Percentiles rank a stretch among this genome's conserved stretches.
These are phyloP conservation scores for Cynodonichthys magdalenae DNA, from an alignment of 2,797 vertebrate species.

Conservation along the genomic window DNA sequence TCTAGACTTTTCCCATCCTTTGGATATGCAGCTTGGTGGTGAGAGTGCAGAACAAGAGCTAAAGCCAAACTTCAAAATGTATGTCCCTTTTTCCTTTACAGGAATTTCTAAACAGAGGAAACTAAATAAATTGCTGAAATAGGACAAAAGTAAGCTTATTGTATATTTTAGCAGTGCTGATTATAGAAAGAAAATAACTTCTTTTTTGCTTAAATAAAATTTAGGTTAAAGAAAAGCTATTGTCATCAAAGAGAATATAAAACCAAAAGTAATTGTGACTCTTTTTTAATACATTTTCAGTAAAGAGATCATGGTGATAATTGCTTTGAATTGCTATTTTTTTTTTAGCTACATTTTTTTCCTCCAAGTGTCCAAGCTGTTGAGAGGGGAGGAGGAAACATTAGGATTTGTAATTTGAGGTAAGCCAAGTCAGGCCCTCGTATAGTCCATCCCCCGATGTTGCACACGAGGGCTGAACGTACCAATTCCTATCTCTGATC, in stretches of 20 bases:
- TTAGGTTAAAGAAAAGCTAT: slow-evolving; percentile 68
- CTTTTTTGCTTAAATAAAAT: slow-evolving; percentile 65
- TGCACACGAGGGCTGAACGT: slow-evolving; percentile 98
- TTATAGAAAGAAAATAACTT: slow-evolving; percentile 62
- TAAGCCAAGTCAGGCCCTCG: slow-evolving; percentile 98
- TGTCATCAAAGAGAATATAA: slow-evolving; percentile 54
- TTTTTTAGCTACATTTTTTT: slow-evolving; percentile 56
- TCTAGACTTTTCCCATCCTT: slow-evolving; percentile 52
- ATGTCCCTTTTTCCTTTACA: slow-evolving; percentile 37
- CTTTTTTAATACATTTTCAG: slow-evolving; percentile 76
- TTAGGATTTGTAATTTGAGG: slow-evolving; percentile 99
- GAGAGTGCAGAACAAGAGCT: slow-evolving; percentile 46
- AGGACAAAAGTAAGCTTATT: slow-evolving; percentile 58
- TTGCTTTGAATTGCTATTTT: slow-evolving; percentile 74
- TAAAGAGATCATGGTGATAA: slow-evolving; percentile 80
- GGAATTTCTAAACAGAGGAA: slow-evolving; percentile 53
- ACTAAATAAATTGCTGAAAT: slow-evolving; percentile 45
- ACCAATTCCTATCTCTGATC: slow-evolving; percentile 99
- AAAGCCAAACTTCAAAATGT: slow-evolving; percentile 20
- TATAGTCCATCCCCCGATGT: slow-evolving; percentile 96
- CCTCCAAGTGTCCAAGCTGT: slow-evolving; percentile 77
- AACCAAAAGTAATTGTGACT: slow-evolving; percentile 72
- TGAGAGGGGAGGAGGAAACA: slow-evolving; percentile 54
- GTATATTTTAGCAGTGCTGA: slow-evolving; percentile 66
- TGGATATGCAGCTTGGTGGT: slow-evolving; percentile 63